A percentile compares a stretch with the other conserved stretches of the same genome.
Conservation (phyloP, 2,888 invertebrate genomes). For the Drosophila infuscata region DNA sequence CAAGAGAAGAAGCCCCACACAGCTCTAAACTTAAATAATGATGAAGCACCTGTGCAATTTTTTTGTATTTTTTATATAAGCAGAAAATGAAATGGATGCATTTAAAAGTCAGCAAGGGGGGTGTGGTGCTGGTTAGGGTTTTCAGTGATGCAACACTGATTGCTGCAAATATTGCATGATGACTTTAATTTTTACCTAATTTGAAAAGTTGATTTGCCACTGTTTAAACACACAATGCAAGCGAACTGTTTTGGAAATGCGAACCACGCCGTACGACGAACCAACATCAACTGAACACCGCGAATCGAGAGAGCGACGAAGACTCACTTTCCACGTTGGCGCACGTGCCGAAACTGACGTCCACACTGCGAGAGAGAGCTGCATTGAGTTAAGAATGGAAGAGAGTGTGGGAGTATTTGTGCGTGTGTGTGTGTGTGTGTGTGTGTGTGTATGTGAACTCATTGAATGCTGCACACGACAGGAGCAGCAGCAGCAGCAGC, state of each 20-base stretch:
- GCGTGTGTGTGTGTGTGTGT: conserved; percentile 17
- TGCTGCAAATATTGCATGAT: conserved; percentile 4
- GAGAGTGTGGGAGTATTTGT: conserved; percentile 9
- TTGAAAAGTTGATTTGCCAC: conserved; percentile 31
- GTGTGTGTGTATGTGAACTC: conserved; percentile 33
- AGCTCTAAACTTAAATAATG: conserved; percentile 23
- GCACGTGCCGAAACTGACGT: conserved; percentile 63
- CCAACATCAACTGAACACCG: conserved; percentile 74
- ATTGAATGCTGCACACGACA: conserved; percentile 54
- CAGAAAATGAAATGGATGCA: conserved; percentile 7
- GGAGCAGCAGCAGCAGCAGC: conserved; percentile 9
- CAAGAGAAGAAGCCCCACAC: conserved; percentile 23
- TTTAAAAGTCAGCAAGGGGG: neutral
- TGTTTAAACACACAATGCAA: conserved; percentile 19
- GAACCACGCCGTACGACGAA: conserved; percentile 74
- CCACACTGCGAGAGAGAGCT: neutral
- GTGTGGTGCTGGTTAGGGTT: neutral
- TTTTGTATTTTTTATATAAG: conserved; percentile 26
- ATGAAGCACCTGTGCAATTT: conserved; percentile 31
- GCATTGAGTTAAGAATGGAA: neutral
- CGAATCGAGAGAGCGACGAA: conserved; percentile 9
- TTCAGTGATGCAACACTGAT: neutral
- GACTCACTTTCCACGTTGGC: conserved; percentile 39
- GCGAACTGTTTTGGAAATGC: conserved; percentile 41
- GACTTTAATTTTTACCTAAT: conserved; percentile 42